Percentiles rank a stretch among this genome's conserved stretches.
These are phyloP conservation scores for Eurypyga helias DNA, from an alignment of 2,113 vertebrate genomes.

Conservation along the genomic window DNA sequence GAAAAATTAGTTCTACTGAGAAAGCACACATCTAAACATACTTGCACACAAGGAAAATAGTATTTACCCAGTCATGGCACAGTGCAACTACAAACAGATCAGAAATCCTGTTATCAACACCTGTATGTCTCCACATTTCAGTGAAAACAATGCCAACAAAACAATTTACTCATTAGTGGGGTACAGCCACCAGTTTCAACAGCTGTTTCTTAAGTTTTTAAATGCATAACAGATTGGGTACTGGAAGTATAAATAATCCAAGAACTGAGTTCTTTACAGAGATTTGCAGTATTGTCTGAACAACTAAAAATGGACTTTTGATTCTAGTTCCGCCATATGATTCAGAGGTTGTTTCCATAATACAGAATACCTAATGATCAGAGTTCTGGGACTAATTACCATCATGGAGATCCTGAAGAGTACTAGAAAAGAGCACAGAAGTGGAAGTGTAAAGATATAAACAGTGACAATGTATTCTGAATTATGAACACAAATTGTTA, in stretches of 20 bases:
- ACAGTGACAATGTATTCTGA: neutral
- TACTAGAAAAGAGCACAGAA: neutral
- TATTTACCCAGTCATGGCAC: neutral
- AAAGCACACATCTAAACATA: neutral
- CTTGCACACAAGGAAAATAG: neutral
- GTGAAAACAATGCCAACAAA: neutral
- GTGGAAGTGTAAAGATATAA: neutral
- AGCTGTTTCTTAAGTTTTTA: constrained; percentile 15
- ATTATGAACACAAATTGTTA: neutral
- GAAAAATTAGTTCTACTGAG: neutral
- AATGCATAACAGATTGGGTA: neutral
- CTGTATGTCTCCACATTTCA: neutral
- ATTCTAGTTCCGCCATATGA: neutral
- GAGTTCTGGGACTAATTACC: neutral
- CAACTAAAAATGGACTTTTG: neutral
- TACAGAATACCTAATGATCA: neutral
- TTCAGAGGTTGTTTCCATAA: neutral
- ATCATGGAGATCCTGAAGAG: neutral
- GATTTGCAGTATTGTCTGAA: neutral
- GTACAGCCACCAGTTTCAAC: neutral
- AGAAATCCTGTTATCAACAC: neutral
- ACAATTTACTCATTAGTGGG: neutral
- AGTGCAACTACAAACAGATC: neutral
- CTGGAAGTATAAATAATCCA: constrained; percentile 6
- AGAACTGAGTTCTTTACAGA: neutral